A percentile compares a stretch with the other conserved stretches of the same genome.
Conservation (phyloP, 2,888 invertebrate species). For the Trachelus stipa region DNA sequence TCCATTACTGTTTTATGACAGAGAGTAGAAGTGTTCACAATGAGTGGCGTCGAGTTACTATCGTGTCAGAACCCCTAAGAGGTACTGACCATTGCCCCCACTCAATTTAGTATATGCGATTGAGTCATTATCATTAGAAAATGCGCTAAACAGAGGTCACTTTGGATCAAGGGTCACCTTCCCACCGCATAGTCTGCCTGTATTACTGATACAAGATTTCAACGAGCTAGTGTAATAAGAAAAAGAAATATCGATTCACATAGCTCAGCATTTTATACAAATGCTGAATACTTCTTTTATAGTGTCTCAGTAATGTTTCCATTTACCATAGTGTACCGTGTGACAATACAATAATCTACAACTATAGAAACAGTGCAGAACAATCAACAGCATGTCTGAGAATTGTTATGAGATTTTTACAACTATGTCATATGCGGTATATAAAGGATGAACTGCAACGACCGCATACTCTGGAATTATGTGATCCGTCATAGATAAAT, state of each 20-base stretch:
- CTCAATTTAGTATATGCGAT: constrained; percentile 2
- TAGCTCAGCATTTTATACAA: not conserved
- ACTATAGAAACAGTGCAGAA: too few relatives aligned
- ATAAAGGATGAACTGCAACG: too few relatives aligned
- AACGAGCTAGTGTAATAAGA: not conserved
- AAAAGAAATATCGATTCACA: not conserved
- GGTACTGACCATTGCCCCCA: not conserved
- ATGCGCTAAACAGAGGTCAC: constrained; percentile 25
- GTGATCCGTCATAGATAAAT: too few relatives aligned
- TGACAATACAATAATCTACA: not conserved
- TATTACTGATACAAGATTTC: constrained; percentile 22
- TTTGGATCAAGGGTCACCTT: constrained; percentile 35
- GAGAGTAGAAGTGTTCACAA: not conserved
- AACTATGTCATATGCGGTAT: too few relatives aligned
- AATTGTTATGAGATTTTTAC: too few relatives aligned
- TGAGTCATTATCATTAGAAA: constrained; percentile 29
- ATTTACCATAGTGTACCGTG: too few relatives aligned
- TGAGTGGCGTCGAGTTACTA: constrained; percentile 1
- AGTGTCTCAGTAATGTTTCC: not conserved
- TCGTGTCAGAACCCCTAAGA: not conserved
- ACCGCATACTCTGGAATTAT: too few relatives aligned
- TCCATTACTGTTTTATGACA: constrained; percentile 16
- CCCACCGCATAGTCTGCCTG: constrained; percentile 21
- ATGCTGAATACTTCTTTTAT: not conserved
- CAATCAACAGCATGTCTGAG: too few relatives aligned